A percentile compares a stretch with the other conserved stretches of the same genome.
Evolutionary conservation across 2,113 vertebrate genomes (phyloP).

Genomic region (Oxygymnocypris stewartii): DNA sequence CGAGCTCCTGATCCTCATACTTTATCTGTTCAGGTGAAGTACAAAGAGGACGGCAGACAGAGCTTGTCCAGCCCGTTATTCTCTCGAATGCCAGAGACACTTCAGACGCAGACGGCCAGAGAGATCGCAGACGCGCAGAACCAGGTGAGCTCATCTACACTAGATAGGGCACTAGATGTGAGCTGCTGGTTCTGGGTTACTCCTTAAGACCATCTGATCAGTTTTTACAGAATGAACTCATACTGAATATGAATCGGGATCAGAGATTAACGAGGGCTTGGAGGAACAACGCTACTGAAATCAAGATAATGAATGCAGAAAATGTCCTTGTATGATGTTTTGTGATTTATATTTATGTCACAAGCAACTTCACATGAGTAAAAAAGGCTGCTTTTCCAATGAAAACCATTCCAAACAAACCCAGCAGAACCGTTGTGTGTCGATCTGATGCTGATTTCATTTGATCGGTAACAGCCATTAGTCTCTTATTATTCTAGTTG

Average conservation of each 20-base stretch:
- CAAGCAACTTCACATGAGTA: too few species aligned
- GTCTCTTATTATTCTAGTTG: background rate
- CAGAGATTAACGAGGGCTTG: too few species aligned
- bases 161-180: background rate
- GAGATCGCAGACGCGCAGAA: constrained; percentile 68
- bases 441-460: background rate
- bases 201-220: background rate
- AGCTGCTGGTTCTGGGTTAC: too few species aligned
- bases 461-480: background rate
- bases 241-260: too few species aligned
- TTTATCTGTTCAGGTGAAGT: constrained; percentile 75
- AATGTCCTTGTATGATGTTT: too few species aligned
- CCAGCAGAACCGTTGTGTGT: background rate
- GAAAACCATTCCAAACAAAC: background rate
- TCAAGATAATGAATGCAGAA: too few species aligned
- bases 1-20: background rate
- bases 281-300: too few species aligned
- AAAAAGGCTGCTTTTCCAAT: background rate
- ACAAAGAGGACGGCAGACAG: constrained; percentile 80
- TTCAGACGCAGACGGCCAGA: constrained; percentile 85
- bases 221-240: too few species aligned
- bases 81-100: constrained; percentile 84
- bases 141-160: constrained; percentile 55
- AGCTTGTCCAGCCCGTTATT: constrained; percentile 77
- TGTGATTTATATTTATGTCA: too few species aligned